Percentiles rank a stretch among this genome's conserved stretches.
Conservation (phyloP, 1,140 invertebrate species). For the Vanessa atalanta region DNA sequence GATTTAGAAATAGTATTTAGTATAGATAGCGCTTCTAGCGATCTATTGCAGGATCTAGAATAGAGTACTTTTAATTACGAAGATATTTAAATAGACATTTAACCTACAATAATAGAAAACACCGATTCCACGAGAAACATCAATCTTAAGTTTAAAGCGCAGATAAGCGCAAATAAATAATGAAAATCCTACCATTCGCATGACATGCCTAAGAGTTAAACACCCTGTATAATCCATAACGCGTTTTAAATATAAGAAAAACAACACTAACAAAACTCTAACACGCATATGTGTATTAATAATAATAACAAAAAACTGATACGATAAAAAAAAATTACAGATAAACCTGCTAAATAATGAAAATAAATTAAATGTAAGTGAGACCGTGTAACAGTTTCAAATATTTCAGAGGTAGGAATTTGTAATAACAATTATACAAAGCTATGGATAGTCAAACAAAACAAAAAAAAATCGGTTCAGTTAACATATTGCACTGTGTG, state of each 20-base stretch:
- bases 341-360: neutral
- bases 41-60: conserved; percentile 37
- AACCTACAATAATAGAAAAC: conserved; percentile 45
- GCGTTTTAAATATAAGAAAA: conserved; percentile 41
- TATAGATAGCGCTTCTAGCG: conserved; percentile 41
- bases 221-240: conserved; percentile 78
- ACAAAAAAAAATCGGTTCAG: neutral
- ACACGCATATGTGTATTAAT: neutral
- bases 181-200: conserved; percentile 47
- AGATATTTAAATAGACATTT: conserved; percentile 38
- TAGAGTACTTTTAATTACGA: conserved; percentile 24
- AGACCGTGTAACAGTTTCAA: neutral
- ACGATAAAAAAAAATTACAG: neutral
- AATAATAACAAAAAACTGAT: neutral
- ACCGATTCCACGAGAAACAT: conserved; percentile 50
- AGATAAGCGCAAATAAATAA: conserved; percentile 50
- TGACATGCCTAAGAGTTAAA: conserved; percentile 72
- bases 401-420: conserved; percentile 19
- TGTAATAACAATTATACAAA: conserved; percentile 7
- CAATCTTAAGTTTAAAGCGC: conserved; percentile 48
- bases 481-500: conserved; percentile 2
- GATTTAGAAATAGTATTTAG: neutral
- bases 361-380: conserved; percentile 1
- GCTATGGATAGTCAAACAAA: conserved; percentile 11
- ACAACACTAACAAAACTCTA: conserved; percentile 11